phyloP scores from a whole-genome alignment of 2,797 vertebrate genomes.

The Microchirus variegatus region DNA sequence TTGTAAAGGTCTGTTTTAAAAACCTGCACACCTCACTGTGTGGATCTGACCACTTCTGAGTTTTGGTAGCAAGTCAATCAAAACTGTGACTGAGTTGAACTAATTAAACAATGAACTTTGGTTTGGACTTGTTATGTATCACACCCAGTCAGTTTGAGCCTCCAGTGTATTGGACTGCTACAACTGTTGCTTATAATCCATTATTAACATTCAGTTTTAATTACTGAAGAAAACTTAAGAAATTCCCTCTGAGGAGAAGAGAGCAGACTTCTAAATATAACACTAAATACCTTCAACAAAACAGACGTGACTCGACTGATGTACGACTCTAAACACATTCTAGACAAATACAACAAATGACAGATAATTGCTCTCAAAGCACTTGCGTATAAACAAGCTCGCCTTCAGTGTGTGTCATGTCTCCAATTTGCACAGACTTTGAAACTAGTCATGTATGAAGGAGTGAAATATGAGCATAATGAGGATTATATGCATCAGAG shows the following conservation, averaged over 20 bases:
- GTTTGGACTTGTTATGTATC: too few species aligned
- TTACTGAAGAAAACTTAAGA: neutral
- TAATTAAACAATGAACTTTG: too few species aligned
- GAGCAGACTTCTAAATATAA: neutral
- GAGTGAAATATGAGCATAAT: slow-evolving; percentile 41
- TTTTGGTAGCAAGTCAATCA: too few species aligned
- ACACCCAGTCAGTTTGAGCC: too few species aligned
- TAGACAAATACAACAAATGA: slow-evolving; percentile 12
- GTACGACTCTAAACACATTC: neutral
- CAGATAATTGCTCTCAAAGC: slow-evolving; percentile 15
- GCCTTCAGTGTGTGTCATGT: slow-evolving; percentile 14
- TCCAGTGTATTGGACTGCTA: neutral
- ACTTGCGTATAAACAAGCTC: slow-evolving; percentile 12
- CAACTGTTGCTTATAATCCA: neutral
- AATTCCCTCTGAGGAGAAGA: neutral
- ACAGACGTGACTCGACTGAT: slow-evolving; percentile 5
- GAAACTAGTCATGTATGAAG: slow-evolving; percentile 38
- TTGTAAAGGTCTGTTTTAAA: too few species aligned
- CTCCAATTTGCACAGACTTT: slow-evolving; percentile 42
- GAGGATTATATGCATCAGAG: slow-evolving; percentile 47
- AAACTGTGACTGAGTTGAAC: too few species aligned
- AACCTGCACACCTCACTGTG: too few species aligned
- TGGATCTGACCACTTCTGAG: too few species aligned
- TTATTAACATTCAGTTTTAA: neutral
- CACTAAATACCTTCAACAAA: slow-evolving; percentile 9